Evolutionary conservation across 2,113 vertebrate genomes (phyloP), one percentile per base, ranked within the genome.

Genomic region (Blennius ocellaris): DNA sequence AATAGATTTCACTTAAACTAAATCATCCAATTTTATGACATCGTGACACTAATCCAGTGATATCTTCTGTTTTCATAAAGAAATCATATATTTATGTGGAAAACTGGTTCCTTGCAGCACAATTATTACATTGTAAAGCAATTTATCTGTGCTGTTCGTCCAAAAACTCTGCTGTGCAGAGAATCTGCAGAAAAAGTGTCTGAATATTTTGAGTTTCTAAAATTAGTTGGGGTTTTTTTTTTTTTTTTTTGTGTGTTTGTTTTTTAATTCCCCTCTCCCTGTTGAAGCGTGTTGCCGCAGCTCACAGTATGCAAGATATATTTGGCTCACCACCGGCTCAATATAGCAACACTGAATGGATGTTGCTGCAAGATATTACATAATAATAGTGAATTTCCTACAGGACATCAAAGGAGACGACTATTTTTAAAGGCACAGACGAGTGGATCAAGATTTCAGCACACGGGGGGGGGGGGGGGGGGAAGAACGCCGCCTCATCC

Each of bases 321-420:
- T 88, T 86, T 83, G 76, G 75, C 77, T 82, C 73, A 9, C 9
- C 10, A 16, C 6, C 56, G 6, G 81, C 75, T 48, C 43, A 81
- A 83, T 67, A 78, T 85, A 87, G 81, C 54, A 76, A 50, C 80
- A 52, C 58, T 80, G 84, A 83, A 88, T 87, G 82, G 82, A 69
- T 85, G 83, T 66, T 73, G 69, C 75, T 76, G 81, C 70, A 67
- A 66, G 63, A 74, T 76, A 78, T 89, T 90, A 88, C 79, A 80
- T 91, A 91, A 90, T 83, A 61, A 67, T 75, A 80, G 70, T 87
- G 78, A 76, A 44, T 78, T 78, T 84, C 73, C 74, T 60, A 41
- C 78, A 51, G 54, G 55, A 62, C 78, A 67, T 78, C 76, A 77
- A 80, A 80, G 62, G 66, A 73, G 61, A 45, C 1, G 72, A 59